Evolutionary conservation across 2,113 vertebrate genomes (phyloP).

Genomic region (Narcine bancroftii): DNA sequence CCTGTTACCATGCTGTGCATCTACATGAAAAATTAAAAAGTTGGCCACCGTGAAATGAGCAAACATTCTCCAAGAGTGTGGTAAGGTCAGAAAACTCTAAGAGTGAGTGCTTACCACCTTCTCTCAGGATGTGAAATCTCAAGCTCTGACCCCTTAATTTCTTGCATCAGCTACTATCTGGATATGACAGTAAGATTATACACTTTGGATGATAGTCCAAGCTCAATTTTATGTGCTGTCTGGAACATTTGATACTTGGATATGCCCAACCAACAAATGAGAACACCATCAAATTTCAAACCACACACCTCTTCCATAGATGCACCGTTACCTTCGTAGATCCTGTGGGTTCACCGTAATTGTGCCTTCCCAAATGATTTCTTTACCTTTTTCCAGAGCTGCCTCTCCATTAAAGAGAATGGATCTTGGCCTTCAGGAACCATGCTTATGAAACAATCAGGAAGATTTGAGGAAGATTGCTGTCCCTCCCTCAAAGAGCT

Average conservation of each 20-base stretch:
- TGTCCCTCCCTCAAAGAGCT: background rate
- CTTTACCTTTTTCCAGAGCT: background rate
- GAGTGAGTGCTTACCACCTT: background rate
- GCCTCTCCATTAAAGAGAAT: background rate
- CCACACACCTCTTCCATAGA: background rate
- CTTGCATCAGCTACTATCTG: background rate
- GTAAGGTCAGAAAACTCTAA: too few species aligned
- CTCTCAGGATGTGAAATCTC: background rate
- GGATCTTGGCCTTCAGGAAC: background rate
- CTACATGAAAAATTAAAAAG: too few species aligned
- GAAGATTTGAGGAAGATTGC: background rate
- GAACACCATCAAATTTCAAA: background rate
- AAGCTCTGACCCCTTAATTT: background rate
- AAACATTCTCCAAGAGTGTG: background rate
- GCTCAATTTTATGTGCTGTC: background rate
- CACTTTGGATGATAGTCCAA: background rate
- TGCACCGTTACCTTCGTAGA: background rate
- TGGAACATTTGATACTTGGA: background rate
- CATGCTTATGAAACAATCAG: background rate
- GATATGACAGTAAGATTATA: background rate
- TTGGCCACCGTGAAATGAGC: too few species aligned
- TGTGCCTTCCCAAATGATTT: background rate
- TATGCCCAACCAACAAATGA: background rate
- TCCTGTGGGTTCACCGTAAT: background rate
- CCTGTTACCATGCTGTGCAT: too few species aligned